Conservation (phyloP, 1,140 invertebrate genomes). For the Centruroides vittatus region DNA sequence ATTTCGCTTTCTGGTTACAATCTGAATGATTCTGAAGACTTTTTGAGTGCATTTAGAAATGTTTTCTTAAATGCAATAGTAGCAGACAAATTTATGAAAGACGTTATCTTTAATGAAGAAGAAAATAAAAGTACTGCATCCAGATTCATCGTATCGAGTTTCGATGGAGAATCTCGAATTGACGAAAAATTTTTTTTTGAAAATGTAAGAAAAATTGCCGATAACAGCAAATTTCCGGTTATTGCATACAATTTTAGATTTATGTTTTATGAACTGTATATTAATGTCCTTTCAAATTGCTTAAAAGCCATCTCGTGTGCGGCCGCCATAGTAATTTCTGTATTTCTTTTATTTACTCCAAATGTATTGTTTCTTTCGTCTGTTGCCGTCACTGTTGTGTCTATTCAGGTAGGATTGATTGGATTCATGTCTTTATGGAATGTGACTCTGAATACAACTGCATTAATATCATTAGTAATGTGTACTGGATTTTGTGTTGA, state of each 20-base stretch:
- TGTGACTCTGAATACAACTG: slow-evolving; percentile 88
- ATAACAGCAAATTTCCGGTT: slow-evolving; percentile 59
- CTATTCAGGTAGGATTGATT: slow-evolving; percentile 83
- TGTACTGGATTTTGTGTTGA: slow-evolving; percentile 96
- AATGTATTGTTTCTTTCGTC: slow-evolving; percentile 82
- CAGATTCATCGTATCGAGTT: slow-evolving; percentile 71
- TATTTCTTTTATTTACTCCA: slow-evolving; percentile 89
- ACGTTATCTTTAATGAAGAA: slow-evolving; percentile 65
- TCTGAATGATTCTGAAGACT: slow-evolving; percentile 55
- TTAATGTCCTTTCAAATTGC: slow-evolving; percentile 82
- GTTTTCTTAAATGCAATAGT: slow-evolving; percentile 22
- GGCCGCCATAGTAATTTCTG: slow-evolving; percentile 83
- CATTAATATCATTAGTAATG: slow-evolving; percentile 98
- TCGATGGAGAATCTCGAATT: slow-evolving; percentile 74
- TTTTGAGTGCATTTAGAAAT: slow-evolving; percentile 57
- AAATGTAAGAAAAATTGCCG: slow-evolving; percentile 57
- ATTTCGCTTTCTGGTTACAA: slow-evolving; percentile 43
- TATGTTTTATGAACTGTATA: slow-evolving; percentile 66
- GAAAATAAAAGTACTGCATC: slow-evolving; percentile 59
- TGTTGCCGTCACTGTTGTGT: slow-evolving; percentile 88
- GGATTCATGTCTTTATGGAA: slow-evolving; percentile 93
- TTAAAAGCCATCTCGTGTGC: slow-evolving; percentile 45
- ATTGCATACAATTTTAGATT: slow-evolving; percentile 89
- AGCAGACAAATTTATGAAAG: slow-evolving; percentile 53
- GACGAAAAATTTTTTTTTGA: slow-evolving; percentile 80